phyloP scores from a whole-genome alignment of 2,113 vertebrate genomes.

The Xiphophorus couchianus region DNA sequence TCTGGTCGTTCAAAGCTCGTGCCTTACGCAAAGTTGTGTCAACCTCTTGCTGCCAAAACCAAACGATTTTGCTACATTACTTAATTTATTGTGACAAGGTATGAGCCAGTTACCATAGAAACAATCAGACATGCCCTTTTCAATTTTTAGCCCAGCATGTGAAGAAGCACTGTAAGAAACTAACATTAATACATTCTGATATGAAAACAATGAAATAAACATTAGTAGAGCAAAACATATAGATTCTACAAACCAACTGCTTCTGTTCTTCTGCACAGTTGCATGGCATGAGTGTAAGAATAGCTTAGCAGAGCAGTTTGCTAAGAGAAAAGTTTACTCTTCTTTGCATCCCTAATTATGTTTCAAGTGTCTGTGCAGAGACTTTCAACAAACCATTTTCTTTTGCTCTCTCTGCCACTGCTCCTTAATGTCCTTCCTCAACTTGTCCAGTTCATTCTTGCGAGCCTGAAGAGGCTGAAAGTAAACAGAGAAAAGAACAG shows the following conservation, averaged over 20 bases:
- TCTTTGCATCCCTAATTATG: background rate
- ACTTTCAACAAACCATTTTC: conserved; percentile 85
- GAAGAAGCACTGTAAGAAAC: background rate
- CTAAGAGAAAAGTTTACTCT: background rate
- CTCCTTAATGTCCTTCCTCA: conserved; percentile 95
- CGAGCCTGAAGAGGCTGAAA: conserved; percentile 90
- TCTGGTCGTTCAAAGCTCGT: conserved; percentile 83
- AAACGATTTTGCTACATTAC: conserved; percentile 8
- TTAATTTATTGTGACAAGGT: conserved; percentile 10
- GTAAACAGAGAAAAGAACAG: conserved; percentile 2
- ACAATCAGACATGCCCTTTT: background rate
- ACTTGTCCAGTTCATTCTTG: conserved; percentile 93
- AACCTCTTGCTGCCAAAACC: conserved; percentile 85
- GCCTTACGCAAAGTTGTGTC: conserved; percentile 88
- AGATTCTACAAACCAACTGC: background rate
- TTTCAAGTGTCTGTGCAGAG: background rate
- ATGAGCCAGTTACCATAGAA: background rate
- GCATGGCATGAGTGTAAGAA: background rate
- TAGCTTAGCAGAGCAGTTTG: background rate
- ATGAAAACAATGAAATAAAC: background rate
- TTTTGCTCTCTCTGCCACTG: conserved; percentile 96
- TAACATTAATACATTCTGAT: background rate
- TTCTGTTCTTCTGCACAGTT: background rate
- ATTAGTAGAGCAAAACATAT: background rate
- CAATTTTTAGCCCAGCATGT: background rate